Conservation (phyloP, 1,140 invertebrate genomes). For the Ctenoplectra terminalis region DNA sequence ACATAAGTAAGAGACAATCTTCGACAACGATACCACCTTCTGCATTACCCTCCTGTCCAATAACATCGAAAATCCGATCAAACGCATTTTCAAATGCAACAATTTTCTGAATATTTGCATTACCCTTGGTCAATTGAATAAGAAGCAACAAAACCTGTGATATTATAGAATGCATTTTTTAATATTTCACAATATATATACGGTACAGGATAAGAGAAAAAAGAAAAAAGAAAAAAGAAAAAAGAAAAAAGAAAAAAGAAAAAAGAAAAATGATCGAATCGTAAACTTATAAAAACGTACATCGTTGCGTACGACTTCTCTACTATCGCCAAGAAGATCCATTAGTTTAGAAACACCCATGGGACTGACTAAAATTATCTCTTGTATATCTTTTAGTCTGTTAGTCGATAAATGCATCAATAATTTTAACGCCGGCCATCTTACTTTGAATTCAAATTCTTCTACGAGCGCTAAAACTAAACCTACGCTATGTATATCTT, state of each 20-base stretch:
- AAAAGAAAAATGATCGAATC: conserved; percentile 8
- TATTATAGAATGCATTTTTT: conserved; percentile 2
- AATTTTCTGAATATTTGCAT: conserved; percentile 99
- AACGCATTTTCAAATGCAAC: conserved; percentile 99
- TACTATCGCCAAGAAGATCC: conserved; percentile 95
- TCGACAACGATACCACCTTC: conserved; percentile 99
- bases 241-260: conserved; percentile 6
- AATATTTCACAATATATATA: background rate
- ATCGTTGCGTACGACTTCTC: conserved; percentile 99
- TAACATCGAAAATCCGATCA: conserved; percentile 96
- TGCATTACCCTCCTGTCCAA: conserved; percentile 94
- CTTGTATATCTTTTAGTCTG: conserved; percentile 96
- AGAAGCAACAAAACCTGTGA: conserved; percentile 92
- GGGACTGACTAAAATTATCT: conserved; percentile 96
- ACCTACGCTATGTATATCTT: conserved; percentile 93
- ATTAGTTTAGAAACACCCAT: conserved; percentile 99
- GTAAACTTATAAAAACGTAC: conserved; percentile 81
- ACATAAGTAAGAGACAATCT: conserved; percentile 97
- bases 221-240: too few relatives aligned
- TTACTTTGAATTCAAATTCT: conserved; percentile 96
- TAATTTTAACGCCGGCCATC: conserved; percentile 94
- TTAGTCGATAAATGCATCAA: conserved; percentile 92
- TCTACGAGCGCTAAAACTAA: conserved; percentile 95
- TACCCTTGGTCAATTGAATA: conserved; percentile 96
- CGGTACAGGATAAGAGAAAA: too few relatives aligned